These are phyloP conservation scores for Drosophila nigromelanica DNA, from an alignment of 1,140 invertebrate species.

Conservation along the genomic window DNA sequence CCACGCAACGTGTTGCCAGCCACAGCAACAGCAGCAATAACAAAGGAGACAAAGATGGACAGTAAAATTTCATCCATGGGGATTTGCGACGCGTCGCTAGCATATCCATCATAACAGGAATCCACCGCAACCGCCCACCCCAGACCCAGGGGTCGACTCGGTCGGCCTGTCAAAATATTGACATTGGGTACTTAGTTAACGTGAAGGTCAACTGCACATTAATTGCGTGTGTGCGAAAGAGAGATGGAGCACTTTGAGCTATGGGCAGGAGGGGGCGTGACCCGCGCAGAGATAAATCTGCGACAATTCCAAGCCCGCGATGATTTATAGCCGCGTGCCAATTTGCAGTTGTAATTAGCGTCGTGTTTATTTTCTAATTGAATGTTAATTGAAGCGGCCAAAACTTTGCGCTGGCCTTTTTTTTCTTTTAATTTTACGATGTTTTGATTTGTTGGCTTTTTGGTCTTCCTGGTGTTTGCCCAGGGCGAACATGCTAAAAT, in stretches of 20 bases:
- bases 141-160: not conserved
- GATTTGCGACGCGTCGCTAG: conserved; percentile 65
- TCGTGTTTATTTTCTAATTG: conserved; percentile 74
- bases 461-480: conserved; percentile 13
- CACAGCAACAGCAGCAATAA: not conserved
- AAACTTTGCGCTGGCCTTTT: conserved; percentile 2
- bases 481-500: conserved; percentile 65
- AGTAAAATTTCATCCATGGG: conserved; percentile 57
- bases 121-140: not conserved
- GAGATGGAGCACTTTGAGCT: not conserved
- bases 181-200: conserved; percentile 72
- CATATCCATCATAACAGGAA: conserved; percentile 62
- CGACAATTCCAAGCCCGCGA: conserved; percentile 44
- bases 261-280: conserved; percentile 34
- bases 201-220: conserved; percentile 75
- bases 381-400: conserved; percentile 65
- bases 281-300: conserved; percentile 55
- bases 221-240: conserved; percentile 51
- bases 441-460: conserved; percentile 1
- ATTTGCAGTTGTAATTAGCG: conserved; percentile 63
- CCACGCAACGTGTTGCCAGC: conserved; percentile 17
- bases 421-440: not conserved
- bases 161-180: conserved; percentile 75
- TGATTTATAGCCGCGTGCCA: conserved; percentile 29
- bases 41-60: conserved; percentile 5